Percentiles rank a stretch among this genome's conserved stretches.
phyloP scores from a whole-genome alignment of 2,113 vertebrate species.

The Progne subis region DNA sequence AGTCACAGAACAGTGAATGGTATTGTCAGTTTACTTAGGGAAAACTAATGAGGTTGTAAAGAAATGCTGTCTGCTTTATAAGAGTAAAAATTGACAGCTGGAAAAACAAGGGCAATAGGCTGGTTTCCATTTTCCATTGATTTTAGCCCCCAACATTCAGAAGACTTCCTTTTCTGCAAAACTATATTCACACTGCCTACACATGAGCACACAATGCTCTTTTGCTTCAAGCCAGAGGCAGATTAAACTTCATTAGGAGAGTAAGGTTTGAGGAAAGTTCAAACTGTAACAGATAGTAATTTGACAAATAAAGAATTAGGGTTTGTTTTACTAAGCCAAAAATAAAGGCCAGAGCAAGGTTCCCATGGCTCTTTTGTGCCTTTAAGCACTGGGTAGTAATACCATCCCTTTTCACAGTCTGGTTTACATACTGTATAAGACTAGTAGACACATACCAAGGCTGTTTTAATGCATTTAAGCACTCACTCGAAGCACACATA shows the following conservation, averaged over 20 bases:
- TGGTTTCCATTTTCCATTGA: slow-evolving; percentile 67
- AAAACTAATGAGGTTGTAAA: slow-evolving; percentile 68
- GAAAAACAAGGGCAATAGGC: slow-evolving; percentile 69
- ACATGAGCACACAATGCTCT: slow-evolving; percentile 11
- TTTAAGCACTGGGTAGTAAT: not conserved
- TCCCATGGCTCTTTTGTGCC: not conserved
- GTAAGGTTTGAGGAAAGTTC: slow-evolving; percentile 30
- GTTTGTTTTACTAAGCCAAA: slow-evolving; percentile 20
- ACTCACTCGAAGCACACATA: not conserved
- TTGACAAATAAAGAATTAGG: slow-evolving; percentile 39
- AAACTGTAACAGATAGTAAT: slow-evolving; percentile 60
- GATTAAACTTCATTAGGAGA: slow-evolving; percentile 55
- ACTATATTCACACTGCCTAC: slow-evolving; percentile 47
- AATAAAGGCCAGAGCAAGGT: not conserved
- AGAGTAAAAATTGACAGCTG: slow-evolving; percentile 73
- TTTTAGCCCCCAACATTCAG: slow-evolving; percentile 58
- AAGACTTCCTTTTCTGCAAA: slow-evolving; percentile 56
- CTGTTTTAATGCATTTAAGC: not conserved
- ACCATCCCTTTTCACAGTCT: not conserved
- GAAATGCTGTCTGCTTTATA: slow-evolving; percentile 70
- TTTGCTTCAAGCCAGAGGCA: slow-evolving; percentile 54
- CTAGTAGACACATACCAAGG: not conserved
- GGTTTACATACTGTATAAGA: not conserved
- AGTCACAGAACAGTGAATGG: slow-evolving; percentile 45
- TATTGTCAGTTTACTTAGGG: slow-evolving; percentile 62